Evolutionary conservation across 2,113 vertebrate genomes (phyloP).

Genomic region (Phrynocephalus versicolor): DNA sequence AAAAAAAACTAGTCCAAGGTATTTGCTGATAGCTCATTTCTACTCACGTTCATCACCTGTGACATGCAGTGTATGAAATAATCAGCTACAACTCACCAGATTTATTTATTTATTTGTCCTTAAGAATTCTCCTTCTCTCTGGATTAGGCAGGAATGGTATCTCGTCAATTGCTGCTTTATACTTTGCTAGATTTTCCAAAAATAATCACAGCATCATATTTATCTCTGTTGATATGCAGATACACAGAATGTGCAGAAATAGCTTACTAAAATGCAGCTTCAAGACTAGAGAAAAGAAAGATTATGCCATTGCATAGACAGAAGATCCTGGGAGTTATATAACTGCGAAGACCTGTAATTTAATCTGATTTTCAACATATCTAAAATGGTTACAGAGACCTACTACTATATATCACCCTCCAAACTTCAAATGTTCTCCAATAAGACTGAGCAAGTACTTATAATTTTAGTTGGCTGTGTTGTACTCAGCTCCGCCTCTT

Average conservation of each 20-base stretch:
- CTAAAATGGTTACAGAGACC: constrained; percentile 10
- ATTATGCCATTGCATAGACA: background rate
- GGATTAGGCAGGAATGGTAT: background rate
- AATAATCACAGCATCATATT: background rate
- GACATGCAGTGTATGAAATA: background rate
- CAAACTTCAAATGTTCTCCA: constrained; percentile 51
- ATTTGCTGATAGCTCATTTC: background rate
- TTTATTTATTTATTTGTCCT: background rate
- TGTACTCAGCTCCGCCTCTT: constrained; percentile 25
- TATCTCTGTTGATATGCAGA: background rate
- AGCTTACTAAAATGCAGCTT: constrained; percentile 24
- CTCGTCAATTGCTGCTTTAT: constrained; percentile 4
- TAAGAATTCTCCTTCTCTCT: constrained; percentile 11
- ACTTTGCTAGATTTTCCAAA: background rate
- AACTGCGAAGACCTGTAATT: constrained; percentile 29
- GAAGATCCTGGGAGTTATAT: constrained; percentile 24
- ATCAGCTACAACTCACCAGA: constrained; percentile 23
- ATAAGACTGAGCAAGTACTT: constrained; percentile 38
- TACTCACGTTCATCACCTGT: background rate
- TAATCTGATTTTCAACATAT: constrained; percentile 36
- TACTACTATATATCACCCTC: constrained; percentile 32
- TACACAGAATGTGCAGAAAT: constrained; percentile 10
- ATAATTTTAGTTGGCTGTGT: constrained; percentile 34
- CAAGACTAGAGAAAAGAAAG: background rate
- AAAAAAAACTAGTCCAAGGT: no score